These are phyloP conservation scores for Mesoclemmys tuberculata DNA, from an alignment of 2,113 vertebrate species.

Conservation along the genomic window DNA sequence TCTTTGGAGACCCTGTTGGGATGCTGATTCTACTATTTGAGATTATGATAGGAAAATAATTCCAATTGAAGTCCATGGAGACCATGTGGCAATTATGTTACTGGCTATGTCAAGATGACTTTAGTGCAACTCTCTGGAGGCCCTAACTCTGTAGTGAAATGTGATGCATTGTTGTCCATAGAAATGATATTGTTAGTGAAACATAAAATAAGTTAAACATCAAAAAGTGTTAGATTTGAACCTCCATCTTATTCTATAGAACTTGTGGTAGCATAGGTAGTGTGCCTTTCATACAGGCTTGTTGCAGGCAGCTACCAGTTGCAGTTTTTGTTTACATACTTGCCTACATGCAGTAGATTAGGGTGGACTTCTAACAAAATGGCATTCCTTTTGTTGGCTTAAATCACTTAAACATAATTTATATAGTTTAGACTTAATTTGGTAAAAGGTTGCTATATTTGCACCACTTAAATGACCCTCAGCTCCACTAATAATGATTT, in stretches of 20 bases:
- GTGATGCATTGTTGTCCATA: conserved; percentile 53
- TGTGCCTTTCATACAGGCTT: background rate
- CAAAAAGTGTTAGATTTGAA: background rate
- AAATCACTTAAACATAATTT: background rate
- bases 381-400: background rate
- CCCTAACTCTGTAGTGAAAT: conserved; percentile 50
- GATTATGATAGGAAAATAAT: conserved; percentile 75
- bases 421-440: background rate
- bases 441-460: background rate
- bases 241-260: background rate
- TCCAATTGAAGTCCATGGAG: conserved; percentile 71
- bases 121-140: conserved; percentile 55
- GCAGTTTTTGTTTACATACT: fast-evolving
- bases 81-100: conserved; percentile 67
- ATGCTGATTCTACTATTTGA: conserved; percentile 70
- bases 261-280: background rate
- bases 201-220: background rate
- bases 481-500: background rate
- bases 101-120: conserved; percentile 70
- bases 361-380: background rate
- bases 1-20: conserved; percentile 68
- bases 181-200: conserved; percentile 64
- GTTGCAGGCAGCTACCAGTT: fast-evolving
- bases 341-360: background rate
- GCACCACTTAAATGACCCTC: background rate